Evolutionary conservation across 2,113 vertebrate species (phyloP).

Genomic region (Hippocampus zosterae): DNA sequence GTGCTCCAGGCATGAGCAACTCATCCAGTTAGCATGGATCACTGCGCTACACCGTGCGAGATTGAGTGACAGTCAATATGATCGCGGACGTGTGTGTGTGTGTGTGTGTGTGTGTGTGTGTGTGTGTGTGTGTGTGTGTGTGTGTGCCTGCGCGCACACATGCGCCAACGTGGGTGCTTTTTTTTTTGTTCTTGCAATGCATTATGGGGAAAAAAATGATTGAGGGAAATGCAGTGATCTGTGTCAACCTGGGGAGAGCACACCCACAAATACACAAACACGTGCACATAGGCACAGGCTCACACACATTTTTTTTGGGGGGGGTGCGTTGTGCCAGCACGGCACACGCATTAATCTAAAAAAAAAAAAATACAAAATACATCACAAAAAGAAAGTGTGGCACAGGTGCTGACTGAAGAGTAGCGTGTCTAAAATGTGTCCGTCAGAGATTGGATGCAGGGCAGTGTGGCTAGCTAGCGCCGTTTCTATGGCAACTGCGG

Average conservation of each 20-base stretch:
- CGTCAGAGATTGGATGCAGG: slow-evolving; percentile 37
- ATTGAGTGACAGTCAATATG: slow-evolving; percentile 11
- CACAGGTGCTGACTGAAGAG: slow-evolving; percentile 63
- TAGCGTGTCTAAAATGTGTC: slow-evolving; percentile 59
- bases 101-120: slow-evolving; percentile 19
- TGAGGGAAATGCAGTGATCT: slow-evolving; percentile 41
- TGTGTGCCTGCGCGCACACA: slow-evolving; percentile 26
- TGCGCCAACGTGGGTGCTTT: slow-evolving; percentile 24
- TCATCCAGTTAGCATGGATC: slow-evolving; percentile 74
- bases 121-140: slow-evolving; percentile 20
- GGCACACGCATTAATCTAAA: too few species aligned
- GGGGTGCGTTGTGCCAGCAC: slow-evolving; percentile 18
- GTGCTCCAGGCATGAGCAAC: slow-evolving; percentile 67
- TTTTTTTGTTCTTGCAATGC: not conserved
- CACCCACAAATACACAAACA: not conserved
- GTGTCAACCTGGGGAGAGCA: slow-evolving; percentile 40
- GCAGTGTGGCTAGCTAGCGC: slow-evolving; percentile 60
- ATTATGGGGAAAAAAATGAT: slow-evolving; percentile 19
- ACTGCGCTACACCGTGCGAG: slow-evolving; percentile 55
- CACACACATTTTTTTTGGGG: slow-evolving; percentile 18
- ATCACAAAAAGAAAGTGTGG: too few species aligned
- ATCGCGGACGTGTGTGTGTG: slow-evolving; percentile 21
- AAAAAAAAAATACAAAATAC: too few species aligned
- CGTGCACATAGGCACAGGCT: slow-evolving; percentile 2
- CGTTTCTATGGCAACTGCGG: slow-evolving; percentile 72